A percentile compares a stretch with the other conserved stretches of the same genome.
phyloP scores from a whole-genome alignment of 2,888 invertebrate genomes.

The Hecatera dysodea region DNA sequence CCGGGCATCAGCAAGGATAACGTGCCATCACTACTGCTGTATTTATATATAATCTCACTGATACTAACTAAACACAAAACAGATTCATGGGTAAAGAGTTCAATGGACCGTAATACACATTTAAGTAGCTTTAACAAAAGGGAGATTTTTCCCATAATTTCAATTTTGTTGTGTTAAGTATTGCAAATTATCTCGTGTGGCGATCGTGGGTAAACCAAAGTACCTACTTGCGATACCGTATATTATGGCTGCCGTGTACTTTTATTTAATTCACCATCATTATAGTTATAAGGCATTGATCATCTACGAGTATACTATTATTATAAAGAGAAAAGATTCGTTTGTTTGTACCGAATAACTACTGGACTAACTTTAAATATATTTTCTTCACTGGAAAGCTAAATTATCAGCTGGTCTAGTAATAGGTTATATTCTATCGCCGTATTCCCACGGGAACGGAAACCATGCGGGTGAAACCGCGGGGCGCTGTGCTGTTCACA shows the following conservation, averaged over 20 bases:
- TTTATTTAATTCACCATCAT: constrained; percentile 5
- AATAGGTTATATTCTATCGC: no score
- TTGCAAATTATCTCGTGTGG: constrained; percentile 37
- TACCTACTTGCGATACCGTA: constrained; percentile 10
- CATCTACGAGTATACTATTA: no score
- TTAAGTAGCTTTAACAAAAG: constrained; percentile 39
- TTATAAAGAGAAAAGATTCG: no score
- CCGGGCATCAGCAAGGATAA: not conserved
- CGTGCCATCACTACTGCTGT: not conserved
- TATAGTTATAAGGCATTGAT: no score
- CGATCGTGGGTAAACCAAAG: constrained; percentile 52
- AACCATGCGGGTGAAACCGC: no score
- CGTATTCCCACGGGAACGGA: no score
- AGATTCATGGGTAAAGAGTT: constrained; percentile 11
- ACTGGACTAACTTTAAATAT: no score
- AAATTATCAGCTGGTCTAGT: no score
- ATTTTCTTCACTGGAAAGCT: no score
- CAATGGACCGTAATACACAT: constrained; percentile 11
- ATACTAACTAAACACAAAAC: not conserved
- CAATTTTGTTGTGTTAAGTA: constrained; percentile 37
- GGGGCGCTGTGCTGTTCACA: no score
- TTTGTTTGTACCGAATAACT: no score
- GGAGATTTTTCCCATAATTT: constrained; percentile 57
- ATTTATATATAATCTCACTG: not conserved
- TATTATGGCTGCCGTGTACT: no score